These are phyloP conservation scores for Marmota monax DNA, from an alignment of 2,113 vertebrate genomes.

Conservation along the genomic window DNA sequence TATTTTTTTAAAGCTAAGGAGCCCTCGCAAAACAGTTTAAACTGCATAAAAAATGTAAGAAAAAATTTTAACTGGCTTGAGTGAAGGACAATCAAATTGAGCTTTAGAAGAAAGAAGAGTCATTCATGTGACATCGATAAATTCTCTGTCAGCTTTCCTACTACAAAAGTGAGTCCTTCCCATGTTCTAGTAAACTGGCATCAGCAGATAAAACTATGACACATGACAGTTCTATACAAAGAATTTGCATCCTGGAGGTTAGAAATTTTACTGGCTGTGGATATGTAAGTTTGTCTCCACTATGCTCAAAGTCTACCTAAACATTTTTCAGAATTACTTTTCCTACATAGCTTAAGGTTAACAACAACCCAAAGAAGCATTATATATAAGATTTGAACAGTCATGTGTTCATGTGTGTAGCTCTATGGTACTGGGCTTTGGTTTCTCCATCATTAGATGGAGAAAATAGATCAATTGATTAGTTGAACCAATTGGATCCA, in stretches of 20 bases:
- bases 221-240: background rate
- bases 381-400: background rate
- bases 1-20: slow-evolving; percentile 67
- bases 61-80: slow-evolving; percentile 31
- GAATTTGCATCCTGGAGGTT: background rate
- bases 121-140: background rate
- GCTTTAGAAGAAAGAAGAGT: background rate
- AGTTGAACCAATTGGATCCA: too few species aligned
- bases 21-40: slow-evolving; percentile 65
- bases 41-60: slow-evolving; percentile 69
- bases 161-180: background rate
- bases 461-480: too few species aligned
- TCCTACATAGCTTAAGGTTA: background rate
- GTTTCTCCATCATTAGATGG: background rate
- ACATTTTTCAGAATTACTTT: background rate
- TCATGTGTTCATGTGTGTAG: accelerated
- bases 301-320: background rate
- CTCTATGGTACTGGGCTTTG: background rate
- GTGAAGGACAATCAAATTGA: background rate
- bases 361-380: background rate
- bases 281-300: background rate
- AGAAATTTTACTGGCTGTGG: background rate
- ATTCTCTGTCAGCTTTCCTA: background rate
- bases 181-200: background rate
- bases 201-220: background rate